Evolutionary conservation across 2,797 vertebrate genomes (phyloP), one percentile per base, ranked within the genome.

Genomic region (Erpetoichthys calabaricus): DNA sequence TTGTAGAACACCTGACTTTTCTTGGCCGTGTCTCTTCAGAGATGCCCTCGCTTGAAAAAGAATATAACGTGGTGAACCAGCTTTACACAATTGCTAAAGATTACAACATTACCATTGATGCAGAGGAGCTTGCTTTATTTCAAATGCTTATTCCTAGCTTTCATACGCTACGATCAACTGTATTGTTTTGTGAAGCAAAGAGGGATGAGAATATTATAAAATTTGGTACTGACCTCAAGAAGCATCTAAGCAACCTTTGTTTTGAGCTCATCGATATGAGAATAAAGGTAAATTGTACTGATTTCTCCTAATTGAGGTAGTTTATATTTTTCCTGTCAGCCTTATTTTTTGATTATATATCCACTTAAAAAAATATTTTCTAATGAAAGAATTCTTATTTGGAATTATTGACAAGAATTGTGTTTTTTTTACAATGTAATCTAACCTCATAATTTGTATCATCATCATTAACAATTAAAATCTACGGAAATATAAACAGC

Each of bases 1-100:
- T 82, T 63, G 63, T 78, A 58, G 63, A 76, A 3, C 59, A 76
- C 45, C 70, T 83, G 52, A 68, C 65, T n/a, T 77, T 75, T 53
- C 60, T 80, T 54, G 60, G 65, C 47, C 58, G 55, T 2, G 64
- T 79, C 57, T 69, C 70, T 7, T 62, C 58, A n/a, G 63, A 65
- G 52, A 58, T 80, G 43, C 50, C 66, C 47, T 7, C 54, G 7
- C 59, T 81, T 60, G 72, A 79, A 45, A 64, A 44, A 45, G 67
- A 77, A 2, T 73, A 68, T 56, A 54, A 44, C 2, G 8, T 42
- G 2, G 41, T 78, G 42, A 59, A 63, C 43, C 67, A 80, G 7
- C 57, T 82, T 2, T 66, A 73, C 58, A 67, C 65, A 6, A 54
- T 82, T 45, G 51, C 68, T 8, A 73, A 44, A 42, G 53, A 68